Percentiles rank a stretch among this genome's conserved stretches.
phyloP scores from a whole-genome alignment of 2,797 vertebrate species.

The Allobates femoralis region DNA sequence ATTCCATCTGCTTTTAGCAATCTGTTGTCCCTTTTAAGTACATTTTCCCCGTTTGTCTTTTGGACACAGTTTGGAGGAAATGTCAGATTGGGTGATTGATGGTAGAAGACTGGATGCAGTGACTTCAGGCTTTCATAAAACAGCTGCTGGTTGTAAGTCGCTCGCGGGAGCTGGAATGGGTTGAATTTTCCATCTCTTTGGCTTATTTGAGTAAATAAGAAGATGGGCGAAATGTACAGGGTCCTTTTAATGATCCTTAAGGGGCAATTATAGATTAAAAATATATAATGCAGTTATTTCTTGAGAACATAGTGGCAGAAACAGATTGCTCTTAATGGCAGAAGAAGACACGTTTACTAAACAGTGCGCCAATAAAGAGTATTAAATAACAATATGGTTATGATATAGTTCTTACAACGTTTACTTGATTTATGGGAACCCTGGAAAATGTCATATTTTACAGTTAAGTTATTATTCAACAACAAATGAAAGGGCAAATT shows the following conservation, averaged over 20 bases:
- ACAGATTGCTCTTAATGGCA: conserved; percentile 41
- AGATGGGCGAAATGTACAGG: conserved; percentile 81
- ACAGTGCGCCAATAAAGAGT: neutral
- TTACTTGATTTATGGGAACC: neutral
- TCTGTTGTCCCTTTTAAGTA: conserved; percentile 80
- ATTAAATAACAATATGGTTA: neutral
- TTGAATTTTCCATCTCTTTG: conserved; percentile 89
- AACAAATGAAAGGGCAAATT: too few species aligned
- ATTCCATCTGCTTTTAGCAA: conserved; percentile 81
- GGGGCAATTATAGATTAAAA: conserved; percentile 80
- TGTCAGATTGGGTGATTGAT: conserved; percentile 83
- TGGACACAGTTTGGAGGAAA: conserved; percentile 87
- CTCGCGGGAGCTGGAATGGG: conserved; percentile 82
- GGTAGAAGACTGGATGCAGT: conserved; percentile 82
- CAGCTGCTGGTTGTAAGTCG: conserved; percentile 90
- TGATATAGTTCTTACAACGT: neutral
- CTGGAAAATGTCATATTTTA: neutral
- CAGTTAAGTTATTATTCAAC: neutral
- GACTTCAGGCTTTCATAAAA: conserved; percentile 89
- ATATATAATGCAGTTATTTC: conserved; percentile 31
- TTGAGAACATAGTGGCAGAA: conserved; percentile 37
- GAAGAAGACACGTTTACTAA: neutral
- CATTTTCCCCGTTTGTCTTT: conserved; percentile 77
- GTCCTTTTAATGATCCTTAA: conserved; percentile 84
- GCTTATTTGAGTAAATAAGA: conserved; percentile 85